Evolutionary conservation across 2,113 vertebrate species (phyloP).

Genomic region (Trogon surrucura): DNA sequence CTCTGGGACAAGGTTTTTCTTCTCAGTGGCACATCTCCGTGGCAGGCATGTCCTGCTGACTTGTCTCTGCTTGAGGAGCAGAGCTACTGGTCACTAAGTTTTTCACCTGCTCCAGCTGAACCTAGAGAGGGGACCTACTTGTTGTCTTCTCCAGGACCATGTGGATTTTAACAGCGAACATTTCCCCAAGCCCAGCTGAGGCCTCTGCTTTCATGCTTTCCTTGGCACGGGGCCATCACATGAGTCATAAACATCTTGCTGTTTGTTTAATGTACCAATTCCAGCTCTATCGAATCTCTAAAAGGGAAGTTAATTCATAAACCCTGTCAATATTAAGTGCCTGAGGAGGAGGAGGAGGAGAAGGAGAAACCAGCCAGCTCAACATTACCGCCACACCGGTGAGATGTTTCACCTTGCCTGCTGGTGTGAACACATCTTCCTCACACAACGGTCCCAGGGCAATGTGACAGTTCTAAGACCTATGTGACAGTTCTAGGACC

Average conservation of each 20-base stretch:
- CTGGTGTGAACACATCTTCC: fast-evolving
- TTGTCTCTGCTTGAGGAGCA: not conserved
- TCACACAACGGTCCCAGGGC: fast-evolving
- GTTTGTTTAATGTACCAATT: conserved; percentile 33
- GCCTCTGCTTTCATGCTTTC: not conserved
- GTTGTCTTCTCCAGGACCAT: fast-evolving
- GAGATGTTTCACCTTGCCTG: fast-evolving
- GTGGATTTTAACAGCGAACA: not conserved
- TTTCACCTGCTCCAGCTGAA: not conserved
- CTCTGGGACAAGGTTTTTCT: not conserved
- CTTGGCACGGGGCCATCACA: not conserved
- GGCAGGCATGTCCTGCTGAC: not conserved
- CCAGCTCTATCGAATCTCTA: not conserved
- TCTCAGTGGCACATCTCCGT: fast-evolving
- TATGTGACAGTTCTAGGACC: fast-evolving
- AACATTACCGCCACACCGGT: fast-evolving
- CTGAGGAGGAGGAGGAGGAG: not conserved
- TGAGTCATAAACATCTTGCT: not conserved
- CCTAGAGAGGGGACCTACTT: not conserved
- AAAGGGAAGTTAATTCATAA: conserved; percentile 36
- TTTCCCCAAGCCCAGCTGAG: not conserved
- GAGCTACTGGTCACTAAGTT: not conserved
- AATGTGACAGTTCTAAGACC: not conserved
- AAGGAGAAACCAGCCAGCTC: not conserved
- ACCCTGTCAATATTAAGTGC: not conserved